phyloP scores from a whole-genome alignment of 2,888 invertebrate genomes.

The Vanessa cardui region DNA sequence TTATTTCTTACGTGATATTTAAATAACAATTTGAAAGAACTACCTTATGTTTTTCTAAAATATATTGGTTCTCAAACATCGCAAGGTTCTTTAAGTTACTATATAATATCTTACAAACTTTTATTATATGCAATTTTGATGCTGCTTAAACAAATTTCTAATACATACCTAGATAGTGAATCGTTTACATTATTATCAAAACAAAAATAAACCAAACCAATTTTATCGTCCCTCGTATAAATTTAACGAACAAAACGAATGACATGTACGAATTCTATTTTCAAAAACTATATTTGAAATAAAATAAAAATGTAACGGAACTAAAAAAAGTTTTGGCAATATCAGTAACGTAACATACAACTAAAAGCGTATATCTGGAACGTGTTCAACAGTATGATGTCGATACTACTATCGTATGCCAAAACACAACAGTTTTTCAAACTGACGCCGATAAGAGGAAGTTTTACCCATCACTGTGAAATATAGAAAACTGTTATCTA shows the following conservation, averaged over 20 bases:
- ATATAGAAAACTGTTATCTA: constrained; percentile 33
- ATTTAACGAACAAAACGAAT: constrained; percentile 5
- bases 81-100: too few relatives aligned
- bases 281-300: constrained; percentile 32
- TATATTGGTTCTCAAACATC: too few relatives aligned
- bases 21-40: too few relatives aligned
- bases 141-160: too few relatives aligned
- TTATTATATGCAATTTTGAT: too few relatives aligned
- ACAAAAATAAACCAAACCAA: not conserved
- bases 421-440: constrained; percentile 44
- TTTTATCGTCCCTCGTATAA: not conserved
- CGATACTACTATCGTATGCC: constrained; percentile 42
- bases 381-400: constrained; percentile 26
- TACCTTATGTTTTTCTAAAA: too few relatives aligned
- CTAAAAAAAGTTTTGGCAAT: constrained; percentile 24
- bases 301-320: constrained; percentile 34
- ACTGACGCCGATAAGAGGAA: constrained; percentile 42
- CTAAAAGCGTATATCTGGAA: constrained; percentile 28
- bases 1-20: too few relatives aligned
- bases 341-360: constrained; percentile 17
- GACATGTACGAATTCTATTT: constrained; percentile 18
- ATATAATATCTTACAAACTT: too few relatives aligned
- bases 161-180: too few relatives aligned
- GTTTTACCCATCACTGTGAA: constrained; percentile 33
- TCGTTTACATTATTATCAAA: not conserved